Base-by-base conservation (phyloP, 2,113 vertebrate genomes). In the Prietella phreatophila region DNA sequence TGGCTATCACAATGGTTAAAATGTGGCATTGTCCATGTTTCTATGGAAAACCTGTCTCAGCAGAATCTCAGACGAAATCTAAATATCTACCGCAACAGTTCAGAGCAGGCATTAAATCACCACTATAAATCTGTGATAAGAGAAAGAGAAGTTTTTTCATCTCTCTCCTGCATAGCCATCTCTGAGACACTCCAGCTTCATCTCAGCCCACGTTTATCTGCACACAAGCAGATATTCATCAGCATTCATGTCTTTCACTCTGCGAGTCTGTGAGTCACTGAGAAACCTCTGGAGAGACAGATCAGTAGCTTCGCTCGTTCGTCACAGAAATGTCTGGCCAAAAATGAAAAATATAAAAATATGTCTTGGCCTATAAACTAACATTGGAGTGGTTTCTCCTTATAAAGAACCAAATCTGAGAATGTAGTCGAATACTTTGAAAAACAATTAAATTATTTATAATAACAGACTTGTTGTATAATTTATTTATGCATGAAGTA, bases 201-300 rank as follows among this genome's bases (percentile, higher is more conserved):
- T 36, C 83, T 71, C 27, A 20, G 53, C 27, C 63, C n/a, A 36
- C 42, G 7, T 65, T 71, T 84, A 84, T 84, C 83, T 84, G 42
- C 63, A 84, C 30, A 2, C n/a, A 30, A 22, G 67, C 83, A 73
- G 83, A 85, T 85, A 85, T 85, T 67, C 67, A 85, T 85, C 83
- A 85, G 65, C 39, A 85, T 85, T 85, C 83, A 73, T 85, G 83
- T 42, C 76, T 56, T 60, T 73, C 55, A 30, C 36, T 83, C 63
- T 73, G 56, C 30, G 20, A 82, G 56, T 39, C 65, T 60, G 63
- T 82, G 65, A 87, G 61, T 63, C 86, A 81, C 86, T 58, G 47
- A 82, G 76, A 87, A 65, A 71, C 76, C 78, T 63, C 39, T 3
- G 42, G 39, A 85, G 69, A 61, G 56, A 79, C 85, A n/a, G n/a